A percentile compares a stretch with the other conserved stretches of the same genome.
Conservation (phyloP, 2,888 invertebrate genomes). For the Cyclophora albipunctata region DNA sequence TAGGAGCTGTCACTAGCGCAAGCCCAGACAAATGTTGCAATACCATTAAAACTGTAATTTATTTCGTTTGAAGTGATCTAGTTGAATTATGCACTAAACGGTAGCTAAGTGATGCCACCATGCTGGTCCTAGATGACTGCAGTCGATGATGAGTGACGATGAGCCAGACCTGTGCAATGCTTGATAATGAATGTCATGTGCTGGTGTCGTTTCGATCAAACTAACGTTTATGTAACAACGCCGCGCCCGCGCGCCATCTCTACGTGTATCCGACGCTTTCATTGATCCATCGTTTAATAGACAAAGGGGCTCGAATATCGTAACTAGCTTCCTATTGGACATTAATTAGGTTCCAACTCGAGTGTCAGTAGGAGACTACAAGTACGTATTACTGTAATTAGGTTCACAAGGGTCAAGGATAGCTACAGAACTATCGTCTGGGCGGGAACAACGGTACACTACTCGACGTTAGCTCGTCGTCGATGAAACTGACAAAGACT, state of each 20-base stretch:
- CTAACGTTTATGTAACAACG: conserved; percentile 25
- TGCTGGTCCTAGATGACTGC: conserved; percentile 66
- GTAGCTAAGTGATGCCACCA: conserved; percentile 69
- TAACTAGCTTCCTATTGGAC: conserved; percentile 21
- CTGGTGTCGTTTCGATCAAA: conserved; percentile 42
- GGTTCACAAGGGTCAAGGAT: conserved; percentile 25
- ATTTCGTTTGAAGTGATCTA: conserved; percentile 32
- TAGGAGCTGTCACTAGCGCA: conserved; percentile 53
- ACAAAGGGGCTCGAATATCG: conserved; percentile 13
- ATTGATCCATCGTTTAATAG: conserved; percentile 17
- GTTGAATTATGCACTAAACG: conserved; percentile 52
- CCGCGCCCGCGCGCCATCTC: conserved; percentile 13
- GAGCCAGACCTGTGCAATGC: conserved; percentile 70
- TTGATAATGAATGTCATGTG: conserved; percentile 64
- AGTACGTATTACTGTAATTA: conserved; percentile 14
- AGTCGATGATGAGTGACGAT: conserved; percentile 58
- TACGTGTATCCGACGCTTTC: conserved; percentile 13
- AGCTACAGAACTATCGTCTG: conserved; percentile 26
- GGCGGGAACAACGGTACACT: conserved; percentile 13
- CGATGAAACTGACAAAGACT: no score
- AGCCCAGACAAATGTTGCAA: conserved; percentile 40
- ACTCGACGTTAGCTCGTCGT: conserved; percentile 13
- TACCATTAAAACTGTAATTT: conserved; percentile 30
- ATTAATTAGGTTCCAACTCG: conserved; percentile 15
- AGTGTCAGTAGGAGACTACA: conserved; percentile 2